Conservation (phyloP, 2,113 vertebrate genomes). For the Benitochromis conjunctus region DNA sequence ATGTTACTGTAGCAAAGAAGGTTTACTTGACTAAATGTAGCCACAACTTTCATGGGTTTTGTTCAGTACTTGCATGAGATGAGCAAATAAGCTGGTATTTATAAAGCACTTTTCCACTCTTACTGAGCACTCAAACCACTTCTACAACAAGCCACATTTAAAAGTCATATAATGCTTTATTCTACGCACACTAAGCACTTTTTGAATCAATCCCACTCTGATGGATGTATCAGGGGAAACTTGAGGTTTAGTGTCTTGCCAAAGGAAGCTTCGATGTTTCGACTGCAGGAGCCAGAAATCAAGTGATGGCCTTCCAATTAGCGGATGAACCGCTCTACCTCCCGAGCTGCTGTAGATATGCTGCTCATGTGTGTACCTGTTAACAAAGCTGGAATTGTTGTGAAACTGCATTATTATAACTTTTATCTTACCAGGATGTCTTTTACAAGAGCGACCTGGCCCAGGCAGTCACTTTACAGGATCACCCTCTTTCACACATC, state of each 20-base stretch:
- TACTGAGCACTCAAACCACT: neutral
- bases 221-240: neutral
- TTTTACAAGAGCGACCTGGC: neutral
- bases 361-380: neutral
- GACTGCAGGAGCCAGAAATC: neutral
- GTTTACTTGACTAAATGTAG: neutral
- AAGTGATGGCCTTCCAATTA: neutral
- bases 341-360: neutral
- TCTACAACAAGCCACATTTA: neutral
- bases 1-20: neutral
- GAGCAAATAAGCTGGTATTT: neutral
- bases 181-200: neutral
- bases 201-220: neutral
- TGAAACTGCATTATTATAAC: neutral
- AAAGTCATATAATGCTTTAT: neutral
- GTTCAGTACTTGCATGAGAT: neutral
- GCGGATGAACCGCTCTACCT: neutral
- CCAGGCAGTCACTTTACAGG: neutral
- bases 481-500: accelerated
- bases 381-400: neutral
- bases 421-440: neutral
- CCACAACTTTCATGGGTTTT: neutral
- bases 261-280: neutral
- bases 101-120: neutral
- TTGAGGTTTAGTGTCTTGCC: neutral